phyloP scores from a whole-genome alignment of 1,140 invertebrate genomes.

The Drosophila suzukii region DNA sequence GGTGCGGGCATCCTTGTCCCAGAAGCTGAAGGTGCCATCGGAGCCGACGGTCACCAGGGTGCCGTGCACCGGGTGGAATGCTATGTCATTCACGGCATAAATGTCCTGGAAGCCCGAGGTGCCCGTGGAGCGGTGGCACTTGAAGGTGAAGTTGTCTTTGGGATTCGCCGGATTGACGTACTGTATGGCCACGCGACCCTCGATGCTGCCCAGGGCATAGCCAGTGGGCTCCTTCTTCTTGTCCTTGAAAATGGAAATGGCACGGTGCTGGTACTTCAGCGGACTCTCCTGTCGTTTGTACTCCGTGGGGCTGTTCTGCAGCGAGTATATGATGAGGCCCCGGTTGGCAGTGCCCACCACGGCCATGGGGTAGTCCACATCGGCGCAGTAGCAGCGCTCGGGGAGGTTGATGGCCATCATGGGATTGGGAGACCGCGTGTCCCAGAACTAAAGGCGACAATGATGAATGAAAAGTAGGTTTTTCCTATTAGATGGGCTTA shows the following conservation, averaged over 20 bases:
- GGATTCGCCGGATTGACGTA: slow-evolving; percentile 96
- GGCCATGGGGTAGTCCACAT: slow-evolving; percentile 99
- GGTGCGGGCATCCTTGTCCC: slow-evolving; percentile 99
- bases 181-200: slow-evolving; percentile 98
- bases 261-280: slow-evolving; percentile 97
- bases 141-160: slow-evolving; percentile 99
- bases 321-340: slow-evolving; percentile 96
- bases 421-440: slow-evolving; percentile 94
- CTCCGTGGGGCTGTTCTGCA: slow-evolving; percentile 97
- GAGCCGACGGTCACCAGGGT: slow-evolving; percentile 98
- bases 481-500: slow-evolving; percentile 66
- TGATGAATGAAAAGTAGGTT: neutral
- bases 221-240: slow-evolving; percentile 89
- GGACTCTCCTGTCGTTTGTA: slow-evolving; percentile 97
- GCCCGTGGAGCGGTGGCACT: slow-evolving; percentile 98
- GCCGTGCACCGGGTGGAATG: slow-evolving; percentile 98
- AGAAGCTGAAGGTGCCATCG: slow-evolving; percentile 99
- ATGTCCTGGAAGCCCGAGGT: slow-evolving; percentile 88
- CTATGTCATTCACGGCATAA: slow-evolving; percentile 96
- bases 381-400: slow-evolving; percentile 98
- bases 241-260: slow-evolving; percentile 97
- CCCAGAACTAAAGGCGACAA: slow-evolving; percentile 94
- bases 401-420: slow-evolving; percentile 95
- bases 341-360: slow-evolving; percentile 97
- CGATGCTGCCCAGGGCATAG: slow-evolving; percentile 97